Evolutionary conservation across 2,113 vertebrate species (phyloP), one percentile per base, ranked within the genome.

Genomic region (Chloebia gouldiae): DNA sequence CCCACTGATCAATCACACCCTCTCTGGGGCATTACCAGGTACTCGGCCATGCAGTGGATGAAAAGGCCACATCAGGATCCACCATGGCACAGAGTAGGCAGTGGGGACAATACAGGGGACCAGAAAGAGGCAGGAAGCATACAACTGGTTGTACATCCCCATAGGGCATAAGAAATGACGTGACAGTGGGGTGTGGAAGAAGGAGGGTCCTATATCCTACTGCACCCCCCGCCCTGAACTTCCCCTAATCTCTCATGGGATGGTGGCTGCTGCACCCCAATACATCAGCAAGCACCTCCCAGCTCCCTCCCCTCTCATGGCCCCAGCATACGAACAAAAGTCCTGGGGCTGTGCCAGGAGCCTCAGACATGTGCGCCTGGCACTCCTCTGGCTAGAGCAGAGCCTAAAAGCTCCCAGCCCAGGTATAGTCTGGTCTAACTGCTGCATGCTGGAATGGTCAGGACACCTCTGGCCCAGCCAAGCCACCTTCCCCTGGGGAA

Each of bases 211-310:
- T 27, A 54, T 4, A 42, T 64, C 27, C 27, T 63, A 30, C 33
- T 3, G 2, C 13, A 61, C 4, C 3, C 37, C 9, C 11, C 0
- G 0, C 15, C 49, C 15, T 6, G 2, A 76, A 21, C 44, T 80
- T 28, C 2, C 31, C 23, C 8, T 18, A 23, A 0, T 35, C 10
- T 39, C 9, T 8, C 14, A 10, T 0, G 1, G 53, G 35, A 54
- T 65, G 64, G 54, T 81, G 54, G 59, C 42, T 83, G 50, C 78
- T 61, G 47, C 47, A 47, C 2, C 21, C 37, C 9, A 6, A 17
- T 15, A 40, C 25, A 40, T 19, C 66, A 54, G 17, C 79, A 50
- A 54, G 42, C 15, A 60, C 19, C 33, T 77, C 37, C 44, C 31
- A 44, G 37, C 28, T 86, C 19, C 28, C 30, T 66, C 68, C 72